Evolutionary conservation across 2,797 vertebrate species (phyloP), one percentile per base, ranked within the genome.

Genomic region (Percopsis omiscomaycus): DNA sequence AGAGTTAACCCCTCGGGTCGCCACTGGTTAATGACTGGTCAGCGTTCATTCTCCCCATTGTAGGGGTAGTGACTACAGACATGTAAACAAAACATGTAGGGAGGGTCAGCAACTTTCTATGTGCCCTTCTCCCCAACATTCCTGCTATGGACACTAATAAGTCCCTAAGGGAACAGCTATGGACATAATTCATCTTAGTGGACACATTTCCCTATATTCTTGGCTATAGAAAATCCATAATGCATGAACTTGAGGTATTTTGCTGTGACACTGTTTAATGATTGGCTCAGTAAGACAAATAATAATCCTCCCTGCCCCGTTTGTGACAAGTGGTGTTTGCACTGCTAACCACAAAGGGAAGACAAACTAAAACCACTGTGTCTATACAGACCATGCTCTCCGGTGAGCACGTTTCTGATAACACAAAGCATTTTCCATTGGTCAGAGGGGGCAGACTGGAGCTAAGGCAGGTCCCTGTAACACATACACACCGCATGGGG

Each of bases 141-240:
- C 84, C 83, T 73, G 78, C 81, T 83, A 89, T 45, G 72, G 82
- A 89, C 76, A 80, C 86, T 89, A 89, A 90, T 90, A 84, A 87
- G 78, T 74, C 83, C 83, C 86, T 6, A 37, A 67, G 87, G 84
- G 82, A 88, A 74, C 71, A 65, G 53, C 50, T 57, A 62, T 55
- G 62, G 76, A 86, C 70, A 80, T 83, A 77, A 86, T 88, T 89
- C 68, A 81, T 83, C 81, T 73, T 79, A 68, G 67, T 63, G 82
- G 81, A 81, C 78, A 74, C 61, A 68, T 86, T 83, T 82, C 71
- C 61, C 60, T 76, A 80, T 69, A 81, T 66, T 70, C 57, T 69
- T 46, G 32, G 73, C 68, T 72, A 64, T 30, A 58, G 61, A 61
- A 59, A 70, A 83, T 82, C 71, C 67, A 86, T 79, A 84, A 84